A percentile compares a stretch with the other conserved stretches of the same genome.
phyloP scores from a whole-genome alignment of 2,113 vertebrate genomes.

The Antechinus flavipes region DNA sequence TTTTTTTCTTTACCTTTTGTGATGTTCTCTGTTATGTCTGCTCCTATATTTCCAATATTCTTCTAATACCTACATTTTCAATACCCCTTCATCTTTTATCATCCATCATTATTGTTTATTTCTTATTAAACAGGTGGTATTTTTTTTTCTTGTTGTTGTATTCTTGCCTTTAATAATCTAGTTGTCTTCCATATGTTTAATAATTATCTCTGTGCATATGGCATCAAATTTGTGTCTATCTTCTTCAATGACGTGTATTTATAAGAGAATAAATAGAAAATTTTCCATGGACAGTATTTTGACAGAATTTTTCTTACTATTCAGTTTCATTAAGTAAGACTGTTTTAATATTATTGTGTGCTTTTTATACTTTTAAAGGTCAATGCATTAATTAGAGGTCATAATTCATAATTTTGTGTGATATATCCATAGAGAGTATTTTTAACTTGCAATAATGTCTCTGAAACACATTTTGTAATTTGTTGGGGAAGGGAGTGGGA shows the following conservation, averaged over 20 bases:
- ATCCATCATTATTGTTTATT: not conserved
- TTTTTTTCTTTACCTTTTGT: not conserved
- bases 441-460: not conserved
- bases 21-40: not conserved
- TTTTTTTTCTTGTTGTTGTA: not conserved
- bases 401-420: not conserved
- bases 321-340: not conserved
- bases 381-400: not conserved
- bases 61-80: not conserved
- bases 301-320: not conserved
- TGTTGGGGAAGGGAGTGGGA: not conserved
- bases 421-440: not conserved
- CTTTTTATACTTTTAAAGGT: not conserved
- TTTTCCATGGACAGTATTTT: not conserved
- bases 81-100: not conserved
- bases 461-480: not conserved
- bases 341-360: not conserved
- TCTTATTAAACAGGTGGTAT: not conserved
- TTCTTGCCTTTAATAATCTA: not conserved
- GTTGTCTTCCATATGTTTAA: not conserved
- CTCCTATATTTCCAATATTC: not conserved
- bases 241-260: not conserved
- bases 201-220: not conserved
- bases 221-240: not conserved
- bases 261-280: not conserved